Percentiles rank a stretch among this genome's conserved stretches.
Conservation (phyloP, 2,888 invertebrate genomes). For the Agrochola circellaris region DNA sequence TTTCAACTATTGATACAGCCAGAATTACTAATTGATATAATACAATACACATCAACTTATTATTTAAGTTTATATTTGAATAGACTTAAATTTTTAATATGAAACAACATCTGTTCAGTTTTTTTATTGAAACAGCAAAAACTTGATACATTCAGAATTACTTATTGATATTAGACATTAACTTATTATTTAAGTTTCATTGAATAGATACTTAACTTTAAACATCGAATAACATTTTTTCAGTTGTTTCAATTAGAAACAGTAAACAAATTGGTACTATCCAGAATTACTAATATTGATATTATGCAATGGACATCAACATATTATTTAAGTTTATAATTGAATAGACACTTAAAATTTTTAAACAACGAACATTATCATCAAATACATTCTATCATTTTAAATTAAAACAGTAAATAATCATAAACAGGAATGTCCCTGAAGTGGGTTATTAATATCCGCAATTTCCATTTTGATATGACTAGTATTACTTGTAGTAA, state of each 20-base stretch:
- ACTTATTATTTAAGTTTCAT: not conserved
- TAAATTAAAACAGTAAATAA: not conserved
- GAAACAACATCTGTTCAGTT: not conserved
- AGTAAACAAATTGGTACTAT: conserved; percentile 1
- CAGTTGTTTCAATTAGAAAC: not conserved
- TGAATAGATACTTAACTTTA: conserved; percentile 5
- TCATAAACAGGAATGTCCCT: not conserved
- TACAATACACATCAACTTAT: not conserved
- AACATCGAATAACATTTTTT: not conserved
- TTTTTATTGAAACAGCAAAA: not conserved
- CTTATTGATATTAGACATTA: not conserved
- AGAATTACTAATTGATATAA: not conserved
- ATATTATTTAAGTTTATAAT: not conserved
- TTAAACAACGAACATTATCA: not conserved
- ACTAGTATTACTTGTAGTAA: conserved; percentile 33
- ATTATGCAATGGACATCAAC: not conserved
- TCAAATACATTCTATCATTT: not conserved
- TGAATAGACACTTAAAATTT: conserved; percentile 2
- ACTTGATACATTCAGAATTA: not conserved
- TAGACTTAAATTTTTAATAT: not conserved
- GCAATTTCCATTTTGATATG: not conserved
- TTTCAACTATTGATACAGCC: not conserved
- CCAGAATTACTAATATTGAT: not conserved
- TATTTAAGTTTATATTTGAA: not conserved
- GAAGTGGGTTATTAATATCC: no score